phyloP scores from a whole-genome alignment of 2,888 invertebrate genomes.

The Nephrotoma guestfalica region DNA sequence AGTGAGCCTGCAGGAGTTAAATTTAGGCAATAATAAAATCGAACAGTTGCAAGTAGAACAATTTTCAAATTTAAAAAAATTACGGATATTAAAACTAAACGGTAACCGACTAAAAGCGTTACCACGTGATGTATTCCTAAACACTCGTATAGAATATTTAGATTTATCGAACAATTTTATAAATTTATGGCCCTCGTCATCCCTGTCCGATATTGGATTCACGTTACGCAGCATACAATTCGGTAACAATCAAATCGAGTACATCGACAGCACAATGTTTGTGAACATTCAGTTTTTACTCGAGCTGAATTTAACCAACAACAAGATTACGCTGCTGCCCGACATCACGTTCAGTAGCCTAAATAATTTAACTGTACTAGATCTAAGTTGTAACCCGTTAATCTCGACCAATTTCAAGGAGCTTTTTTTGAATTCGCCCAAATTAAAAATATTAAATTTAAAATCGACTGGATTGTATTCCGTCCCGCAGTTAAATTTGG shows the following conservation, averaged over 20 bases:
- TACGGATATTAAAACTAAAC: conserved; percentile 57
- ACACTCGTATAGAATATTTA: conserved; percentile 63
- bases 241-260: conserved; percentile 66
- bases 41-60: conserved; percentile 64
- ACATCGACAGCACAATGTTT: conserved; percentile 76
- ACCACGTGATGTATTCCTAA: conserved; percentile 64
- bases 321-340: conserved; percentile 69
- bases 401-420: conserved; percentile 77
- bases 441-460: conserved; percentile 61
- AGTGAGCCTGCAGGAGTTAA: conserved; percentile 58
- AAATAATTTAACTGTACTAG: conserved; percentile 60
- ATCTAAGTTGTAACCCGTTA: conserved; percentile 65
- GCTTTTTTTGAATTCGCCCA: conserved; percentile 72
- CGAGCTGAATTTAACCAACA: conserved; percentile 60
- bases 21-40: conserved; percentile 62
- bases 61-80: conserved; percentile 58
- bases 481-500: conserved; percentile 62
- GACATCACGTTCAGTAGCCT: conserved; percentile 80
- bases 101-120: conserved; percentile 58
- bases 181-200: conserved; percentile 62
- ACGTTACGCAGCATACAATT: conserved; percentile 65
- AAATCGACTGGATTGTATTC: conserved; percentile 61
- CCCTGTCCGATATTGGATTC: conserved; percentile 63
- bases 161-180: conserved; percentile 67
- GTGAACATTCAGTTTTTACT: conserved; percentile 66